These are phyloP conservation scores for Lithophane ornitopus DNA, from an alignment of 2,888 invertebrate genomes.

Conservation along the genomic window DNA sequence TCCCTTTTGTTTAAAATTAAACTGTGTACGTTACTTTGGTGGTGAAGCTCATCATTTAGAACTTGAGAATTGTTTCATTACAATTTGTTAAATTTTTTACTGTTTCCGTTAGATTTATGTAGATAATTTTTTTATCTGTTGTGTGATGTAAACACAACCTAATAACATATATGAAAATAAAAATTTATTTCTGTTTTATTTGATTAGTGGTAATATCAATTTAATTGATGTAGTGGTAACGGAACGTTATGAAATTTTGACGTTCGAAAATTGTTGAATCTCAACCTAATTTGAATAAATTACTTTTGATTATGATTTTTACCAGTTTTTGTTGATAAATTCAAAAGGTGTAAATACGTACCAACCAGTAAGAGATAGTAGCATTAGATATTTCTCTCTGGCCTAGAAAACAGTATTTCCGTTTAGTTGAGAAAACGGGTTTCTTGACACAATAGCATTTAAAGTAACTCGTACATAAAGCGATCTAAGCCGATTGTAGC, in stretches of 20 bases:
- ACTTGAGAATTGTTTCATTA: slow-evolving; percentile 41
- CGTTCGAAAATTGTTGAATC: too few relatives aligned
- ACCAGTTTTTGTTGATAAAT: too few relatives aligned
- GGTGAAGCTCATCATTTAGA: slow-evolving; percentile 54
- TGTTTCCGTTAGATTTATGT: neutral
- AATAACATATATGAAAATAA: neutral
- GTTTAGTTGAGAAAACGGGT: neutral
- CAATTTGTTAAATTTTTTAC: neutral
- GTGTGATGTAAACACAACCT: neutral
- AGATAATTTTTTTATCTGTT: neutral
- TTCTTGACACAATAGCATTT: too few relatives aligned
- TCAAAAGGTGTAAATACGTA: neutral
- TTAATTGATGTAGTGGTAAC: too few relatives aligned
- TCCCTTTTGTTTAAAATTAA: slow-evolving; percentile 83
- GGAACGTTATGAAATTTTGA: too few relatives aligned
- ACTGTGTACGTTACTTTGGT: slow-evolving; percentile 72
- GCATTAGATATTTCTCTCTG: neutral
- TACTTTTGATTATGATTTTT: too few relatives aligned
- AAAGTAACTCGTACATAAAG: neutral
- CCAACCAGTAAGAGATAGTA: neutral
- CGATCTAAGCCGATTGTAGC: neutral
- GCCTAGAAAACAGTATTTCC: neutral
- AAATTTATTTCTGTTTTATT: neutral
- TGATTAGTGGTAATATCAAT: too few relatives aligned
- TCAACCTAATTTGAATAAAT: too few relatives aligned